Evolutionary conservation across 2,113 vertebrate species (phyloP), one percentile per base, ranked within the genome.

Genomic region (Oncorhynchus clarkii): DNA sequence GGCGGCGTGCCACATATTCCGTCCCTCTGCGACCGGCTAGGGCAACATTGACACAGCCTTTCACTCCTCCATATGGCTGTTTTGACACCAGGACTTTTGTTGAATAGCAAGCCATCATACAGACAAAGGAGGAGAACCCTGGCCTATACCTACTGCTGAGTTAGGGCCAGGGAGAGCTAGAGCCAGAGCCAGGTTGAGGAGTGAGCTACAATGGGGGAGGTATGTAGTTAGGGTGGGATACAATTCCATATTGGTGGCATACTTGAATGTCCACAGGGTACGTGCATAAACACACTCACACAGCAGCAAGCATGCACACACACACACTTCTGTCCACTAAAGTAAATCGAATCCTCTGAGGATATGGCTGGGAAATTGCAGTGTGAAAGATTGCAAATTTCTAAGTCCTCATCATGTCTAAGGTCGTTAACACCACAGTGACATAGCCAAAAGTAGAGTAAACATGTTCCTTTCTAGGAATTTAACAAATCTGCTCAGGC

Each of bases 1-100:
- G 22, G 11, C 7, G 9, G 34, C 16, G 31, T 71, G 54, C 60
- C 81, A 80, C 12, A 72, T 73, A 64, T 78, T 75, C 70, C 20
- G 77, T 64, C 60, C 72, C 73, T 83, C 54, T 31, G 49, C 0
- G 49, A 31, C 48, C 67, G 62, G 39, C 22, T 29, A 0, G 78
- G 62, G 69, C 65, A 81, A 80, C 77, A 73, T 75, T 70, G 75
- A 68, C 34, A 75, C 24, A 51, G 18, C 39, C 27, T 29, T 78
- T 74, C n/a, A 45, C 39, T 45, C 39, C 39, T 45, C 39, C 39
- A 39, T 14, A 68, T 18, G 29, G 27, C 31, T 22, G 16, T 22
- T 29, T 67, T 67, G 24, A 14, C 12, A 45, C 39, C 11, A 29
- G 65, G n/a, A 12, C 22, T 29, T 13, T 14, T 26, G 24, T 64